phyloP scores from a whole-genome alignment of 2,888 invertebrate genomes.

The Mylabris sibirica region DNA sequence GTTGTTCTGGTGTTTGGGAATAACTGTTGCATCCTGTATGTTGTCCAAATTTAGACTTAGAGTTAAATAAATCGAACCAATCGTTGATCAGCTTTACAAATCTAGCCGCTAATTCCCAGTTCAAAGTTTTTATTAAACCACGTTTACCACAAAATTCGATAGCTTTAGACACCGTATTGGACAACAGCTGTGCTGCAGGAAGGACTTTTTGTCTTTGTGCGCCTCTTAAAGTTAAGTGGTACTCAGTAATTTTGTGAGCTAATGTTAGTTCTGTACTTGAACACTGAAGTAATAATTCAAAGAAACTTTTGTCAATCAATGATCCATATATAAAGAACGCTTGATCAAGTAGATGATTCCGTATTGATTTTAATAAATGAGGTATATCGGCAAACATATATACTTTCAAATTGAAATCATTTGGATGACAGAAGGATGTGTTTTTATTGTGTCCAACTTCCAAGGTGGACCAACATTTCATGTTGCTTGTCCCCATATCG shows the following conservation, averaged over 20 bases:
- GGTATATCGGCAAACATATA: slow-evolving; percentile 13
- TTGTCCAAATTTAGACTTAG: no score
- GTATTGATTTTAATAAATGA: slow-evolving; percentile 16
- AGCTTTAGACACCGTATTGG: slow-evolving; percentile 33
- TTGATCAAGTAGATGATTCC: slow-evolving; percentile 19
- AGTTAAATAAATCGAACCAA: slow-evolving; percentile 34
- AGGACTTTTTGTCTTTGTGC: slow-evolving; percentile 29
- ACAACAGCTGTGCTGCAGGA: slow-evolving; percentile 33
- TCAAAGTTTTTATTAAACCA: background rate
- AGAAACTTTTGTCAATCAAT: background rate
- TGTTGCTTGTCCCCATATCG: slow-evolving; percentile 18
- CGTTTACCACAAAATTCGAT: slow-evolving; percentile 21
- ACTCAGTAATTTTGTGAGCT: slow-evolving; percentile 34
- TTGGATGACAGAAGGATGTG: background rate
- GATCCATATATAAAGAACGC: background rate
- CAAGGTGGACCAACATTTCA: background rate
- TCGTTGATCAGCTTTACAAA: slow-evolving; percentile 24
- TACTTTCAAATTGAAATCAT: background rate
- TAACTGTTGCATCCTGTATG: no score
- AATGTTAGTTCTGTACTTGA: slow-evolving; percentile 33
- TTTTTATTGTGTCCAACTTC: slow-evolving; percentile 7
- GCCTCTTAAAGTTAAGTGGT: slow-evolving; percentile 35
- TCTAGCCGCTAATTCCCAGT: background rate
- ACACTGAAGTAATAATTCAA: slow-evolving; percentile 16
- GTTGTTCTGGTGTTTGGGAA: no score